Evolutionary conservation across 2,888 invertebrate genomes (phyloP).

Genomic region (Drosophila rubida): DNA sequence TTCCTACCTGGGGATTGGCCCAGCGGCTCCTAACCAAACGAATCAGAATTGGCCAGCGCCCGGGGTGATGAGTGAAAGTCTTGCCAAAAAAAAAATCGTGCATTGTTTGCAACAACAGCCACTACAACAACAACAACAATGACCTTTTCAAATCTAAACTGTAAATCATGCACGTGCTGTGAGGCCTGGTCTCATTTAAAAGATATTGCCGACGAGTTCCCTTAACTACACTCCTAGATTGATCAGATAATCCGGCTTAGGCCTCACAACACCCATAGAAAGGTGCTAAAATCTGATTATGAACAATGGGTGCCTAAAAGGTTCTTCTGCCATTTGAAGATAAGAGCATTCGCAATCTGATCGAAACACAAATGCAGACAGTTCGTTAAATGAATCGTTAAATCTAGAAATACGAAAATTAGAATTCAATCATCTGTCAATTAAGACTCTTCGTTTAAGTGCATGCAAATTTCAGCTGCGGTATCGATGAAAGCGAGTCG

Average conservation of each 20-base stretch:
- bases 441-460: slow-evolving; percentile 52
- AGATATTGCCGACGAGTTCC: slow-evolving; percentile 36
- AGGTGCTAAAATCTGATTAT: slow-evolving; percentile 30
- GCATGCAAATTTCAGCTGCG: slow-evolving; percentile 68
- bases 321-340: background rate
- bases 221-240: slow-evolving; percentile 14
- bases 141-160: slow-evolving; percentile 21
- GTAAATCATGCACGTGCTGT: slow-evolving; percentile 48
- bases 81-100: slow-evolving; percentile 58
- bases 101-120: slow-evolving; percentile 52
- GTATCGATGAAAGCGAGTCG: slow-evolving; percentile 58
- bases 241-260: slow-evolving; percentile 42
- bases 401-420: slow-evolving; percentile 52
- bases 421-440: slow-evolving; percentile 72
- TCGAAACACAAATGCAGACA: background rate
- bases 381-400: slow-evolving; percentile 54
- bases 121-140: slow-evolving; percentile 13
- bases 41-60: slow-evolving; percentile 63
- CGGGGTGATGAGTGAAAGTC: slow-evolving; percentile 71
- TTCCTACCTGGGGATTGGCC: slow-evolving; percentile 8
- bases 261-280: background rate
- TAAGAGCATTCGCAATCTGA: slow-evolving; percentile 22
- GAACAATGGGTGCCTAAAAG: slow-evolving; percentile 3
- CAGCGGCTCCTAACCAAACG: slow-evolving; percentile 7
- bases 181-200: slow-evolving; percentile 28